Evolutionary conservation across 1,140 invertebrate species (phyloP), one percentile per base, ranked within the genome.

Genomic region (Diorhabda carinulata): DNA sequence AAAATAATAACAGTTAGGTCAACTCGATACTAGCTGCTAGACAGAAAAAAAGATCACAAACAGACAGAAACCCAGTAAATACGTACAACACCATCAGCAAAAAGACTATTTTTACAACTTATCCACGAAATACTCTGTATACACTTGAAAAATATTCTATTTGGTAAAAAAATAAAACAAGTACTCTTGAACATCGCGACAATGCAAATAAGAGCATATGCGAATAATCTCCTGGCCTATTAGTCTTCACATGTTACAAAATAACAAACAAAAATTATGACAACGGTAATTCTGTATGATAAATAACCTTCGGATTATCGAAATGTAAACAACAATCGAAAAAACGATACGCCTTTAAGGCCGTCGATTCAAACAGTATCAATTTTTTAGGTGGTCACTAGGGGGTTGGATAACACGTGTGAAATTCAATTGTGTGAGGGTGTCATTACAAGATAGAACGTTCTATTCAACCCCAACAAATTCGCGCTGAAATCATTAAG

Each of bases 351-450:
- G 52, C 63, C 63, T n/a, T 64, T 44, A 8, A 25, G 7, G 4
- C 63, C 7, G 61, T 56, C 41, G 42, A 40, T 52, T 5, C 6
- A 25, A n/a, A n/a, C 5, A 10, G 63, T 64, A 64, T 40, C 63
- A 52, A 57, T 64, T 64, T 64, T 64, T 64, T 64, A 56, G 63
- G 63, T 64, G 61, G 61, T 62, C 9, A 47, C n/a, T n/a, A 62
- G 43, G 63, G 60, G 63, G 63, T 10, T 40, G 44, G 47, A 52
- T 56, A 64, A 64, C 72, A 75, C 72, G 75, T 73, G 72, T 47
- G 56, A 73, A 72, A 77, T 75, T 77, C 73, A 77, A 77, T 77
- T 77, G 75, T 77, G 69, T 69, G 69, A 71, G 75, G 75, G 75
- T 72, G 70, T 77, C 73, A 72, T 77, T 77, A 77, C 68, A 71